phyloP scores from a whole-genome alignment of 2,113 vertebrate genomes.

The Melanotaenia duboulayi region DNA sequence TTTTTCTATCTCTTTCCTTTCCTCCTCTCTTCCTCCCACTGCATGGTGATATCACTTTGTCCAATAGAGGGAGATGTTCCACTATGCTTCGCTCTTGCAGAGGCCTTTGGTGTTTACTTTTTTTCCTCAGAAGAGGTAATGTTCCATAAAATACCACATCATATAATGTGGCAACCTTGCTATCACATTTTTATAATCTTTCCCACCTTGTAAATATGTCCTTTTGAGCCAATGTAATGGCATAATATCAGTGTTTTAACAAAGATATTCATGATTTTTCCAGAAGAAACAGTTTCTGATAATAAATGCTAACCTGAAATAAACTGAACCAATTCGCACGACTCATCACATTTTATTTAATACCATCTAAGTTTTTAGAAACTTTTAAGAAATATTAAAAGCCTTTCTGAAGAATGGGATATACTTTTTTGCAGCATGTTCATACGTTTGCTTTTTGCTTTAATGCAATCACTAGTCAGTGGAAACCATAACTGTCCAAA shows the following conservation, averaged over 20 bases:
- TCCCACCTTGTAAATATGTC: neutral
- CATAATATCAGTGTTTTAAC: neutral
- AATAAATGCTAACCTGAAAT: too few species aligned
- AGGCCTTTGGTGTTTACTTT: neutral
- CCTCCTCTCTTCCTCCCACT: neutral
- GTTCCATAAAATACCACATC: constrained; percentile 5
- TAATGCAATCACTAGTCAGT: too few species aligned
- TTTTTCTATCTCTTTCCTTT: neutral
- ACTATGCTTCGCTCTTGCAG: constrained; percentile 51
- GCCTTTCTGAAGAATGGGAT: too few species aligned
- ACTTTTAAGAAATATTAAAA: too few species aligned
- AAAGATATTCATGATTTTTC: neutral
- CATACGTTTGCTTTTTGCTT: too few species aligned
- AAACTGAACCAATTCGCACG: too few species aligned
- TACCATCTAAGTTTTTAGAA: too few species aligned
- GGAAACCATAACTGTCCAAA: too few species aligned
- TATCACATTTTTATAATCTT: neutral
- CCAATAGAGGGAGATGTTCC: constrained; percentile 79
- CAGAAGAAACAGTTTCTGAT: neutral
- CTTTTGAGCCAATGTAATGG: neutral
- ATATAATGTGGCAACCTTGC: neutral
- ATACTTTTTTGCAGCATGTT: too few species aligned
- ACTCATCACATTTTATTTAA: too few species aligned
- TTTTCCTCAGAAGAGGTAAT: neutral
- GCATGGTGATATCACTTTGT: constrained; percentile 24